Base-by-base conservation (phyloP, 2,113 vertebrate genomes). In the Hiodon alosoides region DNA sequence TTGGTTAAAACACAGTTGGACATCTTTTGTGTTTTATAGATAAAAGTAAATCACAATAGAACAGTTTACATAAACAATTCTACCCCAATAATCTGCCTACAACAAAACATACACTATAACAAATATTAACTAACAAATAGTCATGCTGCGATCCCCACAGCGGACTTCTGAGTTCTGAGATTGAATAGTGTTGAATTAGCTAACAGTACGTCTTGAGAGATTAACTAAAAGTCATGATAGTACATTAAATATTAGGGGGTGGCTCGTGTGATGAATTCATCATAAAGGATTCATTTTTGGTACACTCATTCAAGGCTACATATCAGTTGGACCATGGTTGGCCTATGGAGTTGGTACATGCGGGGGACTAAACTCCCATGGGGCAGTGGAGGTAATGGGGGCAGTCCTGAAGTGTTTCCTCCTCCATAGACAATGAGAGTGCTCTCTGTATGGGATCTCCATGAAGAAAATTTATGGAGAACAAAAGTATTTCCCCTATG, bases 371-470 rank as follows among this genome's bases (percentile, higher is more conserved):
- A 76, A 81, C 83, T 89, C 88, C 81, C 85, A 52, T 69, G 67
- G 14, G 11, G 5, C 48, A 11, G 9, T 13, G 3, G 46, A 3
- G 52, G 8, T 9, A 5, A 10, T 14, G 85, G 79, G 74, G 85
- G 81, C 80, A 76, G 87, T 89, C 88, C 89, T 88, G 89, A 81
- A 78, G 87, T 83, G 89, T 87, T 91, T 92, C 90, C 91, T 89
- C 88, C 85, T 81, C 80, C 81, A 82, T 87, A 80, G 85, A 82
- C 83, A 83, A 83, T 16, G 83, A 87, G 85, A 88, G 87, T 90
- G 85, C 82, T 87, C 90, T 87, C 89, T 91, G 90, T 85, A 83
- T 82, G 48, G 2, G 9, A 10, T 71, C 6, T 46, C 31, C 31
- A 2, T 31, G 31, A 31, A 31, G 31, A 31, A 31, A 31, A 31